Evolutionary conservation across 2,888 invertebrate species (phyloP), one percentile per base, ranked within the genome.

Genomic region (Synanthedon tipuliformis): DNA sequence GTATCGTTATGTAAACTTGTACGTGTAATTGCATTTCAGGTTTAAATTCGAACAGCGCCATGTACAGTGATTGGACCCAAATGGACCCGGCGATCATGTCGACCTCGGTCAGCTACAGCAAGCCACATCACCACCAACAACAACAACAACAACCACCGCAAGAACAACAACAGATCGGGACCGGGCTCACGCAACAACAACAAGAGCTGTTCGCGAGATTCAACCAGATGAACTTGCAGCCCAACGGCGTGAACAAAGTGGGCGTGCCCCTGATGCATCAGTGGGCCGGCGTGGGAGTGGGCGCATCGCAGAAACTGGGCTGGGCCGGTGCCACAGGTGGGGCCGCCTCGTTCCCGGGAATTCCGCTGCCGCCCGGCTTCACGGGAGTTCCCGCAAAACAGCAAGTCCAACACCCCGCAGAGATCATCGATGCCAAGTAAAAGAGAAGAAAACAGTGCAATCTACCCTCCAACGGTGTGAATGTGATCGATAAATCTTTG

Each of bases 81-180:
- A 91, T 97, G 89, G 97, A 98, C 89, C 96, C 97, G 56, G 97
- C 97, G 62, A 97, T 97, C 66, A 91, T 95, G 77, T 92, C 93
- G 58, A 93, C 91, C 59, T 92, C 91, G 58, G 90, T 91, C 59
- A 88, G 85, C 75, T 88, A 81, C 69, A 81, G 81, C 65, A 88
- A 78, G 64, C 59, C 57, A 55, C 53, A 58, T 62, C 57, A 65
- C 59, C 58, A 63, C 16, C 71, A 56, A 52, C 60, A 59, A 51
- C 61, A 52, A 52, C 61, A 54, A 57, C 59, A 51, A 54, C 55
- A 50, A 61, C 54, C 55, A 55, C 60, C 54, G 52, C 56, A 53
- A 57, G 54, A 54, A 52, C 57, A 52, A 48, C 53, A 54, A 51
- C 55, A 53, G 50, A 53, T 55, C 18, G 57, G 56, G 15, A 68